Conservation (phyloP, 2,888 invertebrate species). For the Tholera decimalis region DNA sequence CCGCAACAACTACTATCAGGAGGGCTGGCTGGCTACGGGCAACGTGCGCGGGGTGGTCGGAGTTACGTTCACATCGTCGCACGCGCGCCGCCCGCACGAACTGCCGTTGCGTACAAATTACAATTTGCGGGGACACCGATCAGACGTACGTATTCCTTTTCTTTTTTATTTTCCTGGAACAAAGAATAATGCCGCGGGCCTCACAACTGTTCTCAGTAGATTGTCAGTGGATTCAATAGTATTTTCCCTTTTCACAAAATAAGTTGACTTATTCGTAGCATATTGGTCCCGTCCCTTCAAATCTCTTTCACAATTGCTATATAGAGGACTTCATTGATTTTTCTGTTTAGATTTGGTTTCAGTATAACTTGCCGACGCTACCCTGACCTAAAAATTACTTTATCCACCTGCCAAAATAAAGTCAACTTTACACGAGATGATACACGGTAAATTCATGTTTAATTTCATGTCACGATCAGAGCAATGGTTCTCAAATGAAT, state of each 20-base stretch:
- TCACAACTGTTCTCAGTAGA: not conserved
- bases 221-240: constrained; percentile 21
- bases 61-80: constrained; percentile 98
- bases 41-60: constrained; percentile 98
- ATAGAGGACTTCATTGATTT: constrained; percentile 35
- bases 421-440: constrained; percentile 27
- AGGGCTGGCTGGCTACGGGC: constrained; percentile 99
- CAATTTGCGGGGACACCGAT: constrained; percentile 98
- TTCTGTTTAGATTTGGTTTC: constrained; percentile 48
- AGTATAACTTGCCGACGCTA: constrained; percentile 23
- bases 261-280: not conserved
- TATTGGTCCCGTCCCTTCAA: constrained; percentile 24
- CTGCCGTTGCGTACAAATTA: constrained; percentile 98
- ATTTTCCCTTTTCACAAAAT: constrained; percentile 12
- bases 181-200: not conserved
- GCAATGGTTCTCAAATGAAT: constrained; percentile 44
- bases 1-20: constrained; percentile 98
- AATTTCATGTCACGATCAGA: constrained; percentile 34
- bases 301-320: constrained; percentile 11
- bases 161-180: not conserved
- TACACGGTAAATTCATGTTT: constrained; percentile 22
- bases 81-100: constrained; percentile 96
- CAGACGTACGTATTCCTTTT: constrained; percentile 93
- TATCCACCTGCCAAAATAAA: constrained; percentile 33
- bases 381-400: constrained; percentile 45